Base-by-base conservation (phyloP, 2,797 vertebrate species). In the Heterohyrax brucei region DNA sequence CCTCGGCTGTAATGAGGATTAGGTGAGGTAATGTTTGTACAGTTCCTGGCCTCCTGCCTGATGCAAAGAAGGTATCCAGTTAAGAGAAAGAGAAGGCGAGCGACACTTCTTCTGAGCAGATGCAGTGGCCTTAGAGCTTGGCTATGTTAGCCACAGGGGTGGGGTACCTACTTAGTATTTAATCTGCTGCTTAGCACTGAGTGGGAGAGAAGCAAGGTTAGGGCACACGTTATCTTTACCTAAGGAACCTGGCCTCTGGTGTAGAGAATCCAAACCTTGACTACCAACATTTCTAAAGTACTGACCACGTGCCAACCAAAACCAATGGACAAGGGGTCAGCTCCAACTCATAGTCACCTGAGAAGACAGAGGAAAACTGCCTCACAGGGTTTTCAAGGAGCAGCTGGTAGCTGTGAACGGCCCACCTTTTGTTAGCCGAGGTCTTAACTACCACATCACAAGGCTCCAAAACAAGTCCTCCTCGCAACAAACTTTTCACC, bases 1-100 rank as follows among this genome's bases (percentile, higher is more conserved):
- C 62, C 93, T 13, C 21, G 70, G 68, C 62, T 50, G 76, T 3
- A 44, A 30, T 18, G 70, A 91, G 50, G 83, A 82, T 56, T 44
- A 10, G 12, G 10, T 76, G 66, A 80, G 62, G 82, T 89, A n/a
- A 87, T 81, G 70, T 64, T 93, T 93, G 73, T 14, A 30, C 68
- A 46, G 82, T 70, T 21, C 62, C 91, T 87, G 77, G 70, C 89
- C 22, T 59, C 0, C 0, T 1, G 61, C 84, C 82, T 64, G 62
- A 33, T 70, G 46, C 8, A 10, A n/a, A 78, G 28, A 82, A 73
- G 56, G 80, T 30, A 8, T 44, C 62, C 44, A 4, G 56, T 61
- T 33, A 66, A 76, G 78, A 73, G 50, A 44, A 75, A 79, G 68
- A 39, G 14, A 13, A 16, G 59, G 18, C 19, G 8, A 39, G 64